Evolutionary conservation across 2,113 vertebrate genomes (phyloP), one percentile per base, ranked within the genome.

Genomic region (Hirundichthys speculiger): DNA sequence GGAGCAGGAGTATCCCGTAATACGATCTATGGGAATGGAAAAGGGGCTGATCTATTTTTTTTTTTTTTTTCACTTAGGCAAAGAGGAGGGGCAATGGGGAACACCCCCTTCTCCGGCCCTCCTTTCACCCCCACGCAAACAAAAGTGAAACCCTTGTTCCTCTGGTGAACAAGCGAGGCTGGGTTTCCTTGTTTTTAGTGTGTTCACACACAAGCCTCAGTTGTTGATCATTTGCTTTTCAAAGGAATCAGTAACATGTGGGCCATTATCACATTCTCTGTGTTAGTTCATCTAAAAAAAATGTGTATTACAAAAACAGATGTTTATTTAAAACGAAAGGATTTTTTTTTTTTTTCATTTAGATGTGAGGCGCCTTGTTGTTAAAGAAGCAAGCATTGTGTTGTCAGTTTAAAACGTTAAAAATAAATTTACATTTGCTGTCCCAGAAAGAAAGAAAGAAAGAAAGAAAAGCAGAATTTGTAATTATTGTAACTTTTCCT

Each of bases 21-120:
- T 52, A 83, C 71, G 88, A 92, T 92, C 88, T 86, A 90, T 90
- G 88, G 89, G 88, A 91, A 90, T 88, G 86, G 85, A 79, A 85
- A 78, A 64, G 86, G 84, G 90, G 85, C 68, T 61, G 87, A 84
- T 78, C 82, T 48, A 42, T 61, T 42, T 25, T 13, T 74, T 71
- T 62, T 54, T 61, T 64, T 68, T 34, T 54, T 66, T 64, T 48
- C 19, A 34, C 57, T 49, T 15, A 4, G 64, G 18, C 47, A 41
- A 82, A 73, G 74, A 71, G 89, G 86, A 77, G 90, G 83, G 57
- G 79, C 69, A 85, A 63, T 60, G 1, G 74, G 74, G 55, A 80
- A 79, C 73, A 61, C 60, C 64, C 67, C 63, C 61, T 53, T 24
- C 27, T 49, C 47, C 42, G 24, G 40, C 38, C 57, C 41, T 51